Evolutionary conservation across 1,140 invertebrate genomes (phyloP).

Genomic region (Drosophila oshimai): DNA sequence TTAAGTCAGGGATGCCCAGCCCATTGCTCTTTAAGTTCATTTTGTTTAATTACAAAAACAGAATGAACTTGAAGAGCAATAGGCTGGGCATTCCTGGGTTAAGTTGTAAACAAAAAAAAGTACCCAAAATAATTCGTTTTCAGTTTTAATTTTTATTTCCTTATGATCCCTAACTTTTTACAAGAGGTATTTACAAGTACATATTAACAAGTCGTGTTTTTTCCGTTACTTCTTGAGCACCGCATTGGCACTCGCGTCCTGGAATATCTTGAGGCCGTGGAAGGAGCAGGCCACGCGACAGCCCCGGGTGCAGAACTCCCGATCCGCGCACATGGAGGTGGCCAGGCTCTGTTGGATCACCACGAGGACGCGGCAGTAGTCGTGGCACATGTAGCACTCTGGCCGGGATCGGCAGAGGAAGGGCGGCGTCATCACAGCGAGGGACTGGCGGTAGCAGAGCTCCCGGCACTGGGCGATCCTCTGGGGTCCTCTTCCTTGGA

Average conservation of each 20-base stretch:
- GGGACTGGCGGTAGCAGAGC: conserved; percentile 49
- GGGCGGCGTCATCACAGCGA: conserved; percentile 1
- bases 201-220: no score
- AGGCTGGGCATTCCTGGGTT: no score
- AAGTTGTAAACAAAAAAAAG: no score
- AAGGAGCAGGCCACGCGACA: conserved; percentile 64
- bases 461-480: conserved; percentile 51
- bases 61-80: no score
- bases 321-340: conserved; percentile 63
- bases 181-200: not conserved
- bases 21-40: no score
- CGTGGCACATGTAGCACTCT: conserved; percentile 74
- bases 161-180: conserved; percentile 9
- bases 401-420: conserved; percentile 45
- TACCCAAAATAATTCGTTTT: no score
- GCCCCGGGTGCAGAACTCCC: conserved; percentile 60
- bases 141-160: conserved; percentile 6
- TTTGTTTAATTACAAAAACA: no score
- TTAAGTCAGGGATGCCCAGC: no score
- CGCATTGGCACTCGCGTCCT: conserved; percentile 22
- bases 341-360: conserved; percentile 50
- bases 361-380: conserved; percentile 63
- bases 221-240: conserved; percentile 37
- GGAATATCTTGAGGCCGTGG: conserved; percentile 14
- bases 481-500: not conserved